Evolutionary conservation across 2,113 vertebrate species (phyloP).

Genomic region (Alces alces): DNA sequence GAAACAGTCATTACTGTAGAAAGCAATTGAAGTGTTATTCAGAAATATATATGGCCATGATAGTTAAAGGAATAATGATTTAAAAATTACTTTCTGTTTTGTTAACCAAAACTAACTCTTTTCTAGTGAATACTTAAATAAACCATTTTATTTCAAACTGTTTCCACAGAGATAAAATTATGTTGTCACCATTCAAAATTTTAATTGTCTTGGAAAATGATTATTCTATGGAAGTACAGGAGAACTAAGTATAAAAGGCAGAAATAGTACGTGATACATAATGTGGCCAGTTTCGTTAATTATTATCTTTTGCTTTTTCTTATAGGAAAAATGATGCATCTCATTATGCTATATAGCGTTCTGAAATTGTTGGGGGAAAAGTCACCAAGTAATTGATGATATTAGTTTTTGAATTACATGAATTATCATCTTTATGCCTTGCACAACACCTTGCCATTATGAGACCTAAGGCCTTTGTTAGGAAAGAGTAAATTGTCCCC

Average conservation of each 20-base stretch:
- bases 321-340: neutral
- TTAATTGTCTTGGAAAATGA: neutral
- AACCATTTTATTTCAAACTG: neutral
- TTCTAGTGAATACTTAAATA: neutral
- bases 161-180: neutral
- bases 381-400: neutral
- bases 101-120: neutral
- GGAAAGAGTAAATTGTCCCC: neutral
- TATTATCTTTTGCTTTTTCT: constrained; percentile 8
- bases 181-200: neutral
- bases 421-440: neutral
- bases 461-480: neutral
- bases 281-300: neutral
- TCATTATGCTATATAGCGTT: neutral
- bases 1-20: neutral
- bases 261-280: neutral
- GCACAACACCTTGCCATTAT: neutral
- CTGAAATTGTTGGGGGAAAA: neutral
- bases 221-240: neutral
- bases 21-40: neutral
- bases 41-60: neutral
- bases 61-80: neutral
- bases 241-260: neutral
- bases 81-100: neutral
- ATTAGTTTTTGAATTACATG: neutral